Evolutionary conservation across 2,888 invertebrate species (phyloP).

Genomic region (Tinea trinotella): DNA sequence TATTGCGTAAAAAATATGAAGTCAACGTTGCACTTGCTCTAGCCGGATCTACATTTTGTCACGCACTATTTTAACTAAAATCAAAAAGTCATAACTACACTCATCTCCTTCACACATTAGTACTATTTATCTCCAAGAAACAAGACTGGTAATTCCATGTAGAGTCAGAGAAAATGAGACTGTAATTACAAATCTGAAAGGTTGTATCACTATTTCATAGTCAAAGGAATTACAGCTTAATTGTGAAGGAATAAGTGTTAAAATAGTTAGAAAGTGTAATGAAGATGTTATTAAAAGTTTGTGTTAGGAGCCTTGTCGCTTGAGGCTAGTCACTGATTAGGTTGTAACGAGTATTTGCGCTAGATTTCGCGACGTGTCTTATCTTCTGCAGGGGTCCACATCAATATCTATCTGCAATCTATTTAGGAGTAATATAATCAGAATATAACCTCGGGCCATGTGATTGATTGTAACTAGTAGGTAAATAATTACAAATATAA

Average conservation of each 20-base stretch:
- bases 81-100: not conserved
- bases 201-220: not conserved
- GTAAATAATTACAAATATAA: not conserved
- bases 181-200: not conserved
- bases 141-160: slow-evolving; percentile 28
- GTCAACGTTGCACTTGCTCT: slow-evolving; percentile 34
- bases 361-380: slow-evolving; percentile 48
- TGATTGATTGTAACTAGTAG: not conserved
- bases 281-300: not conserved
- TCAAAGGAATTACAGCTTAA: not conserved
- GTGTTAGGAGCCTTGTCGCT: slow-evolving; percentile 24
- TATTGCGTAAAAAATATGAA: not conserved
- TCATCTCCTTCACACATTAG: not conserved
- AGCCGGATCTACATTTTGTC: slow-evolving; percentile 36
- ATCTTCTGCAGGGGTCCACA: slow-evolving; percentile 34
- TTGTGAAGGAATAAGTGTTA: not conserved
- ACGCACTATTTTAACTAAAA: slow-evolving; percentile 25
- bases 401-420: not conserved
- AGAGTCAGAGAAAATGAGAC: not conserved
- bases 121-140: slow-evolving; percentile 20
- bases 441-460: not conserved
- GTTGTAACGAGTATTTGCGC: slow-evolving; percentile 42
- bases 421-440: not conserved
- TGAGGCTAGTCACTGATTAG: slow-evolving; percentile 41
- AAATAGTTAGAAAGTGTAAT: not conserved